A percentile compares a stretch with the other conserved stretches of the same genome.
phyloP scores from a whole-genome alignment of 2,888 invertebrate genomes.

The Drosophila neotestacea region DNA sequence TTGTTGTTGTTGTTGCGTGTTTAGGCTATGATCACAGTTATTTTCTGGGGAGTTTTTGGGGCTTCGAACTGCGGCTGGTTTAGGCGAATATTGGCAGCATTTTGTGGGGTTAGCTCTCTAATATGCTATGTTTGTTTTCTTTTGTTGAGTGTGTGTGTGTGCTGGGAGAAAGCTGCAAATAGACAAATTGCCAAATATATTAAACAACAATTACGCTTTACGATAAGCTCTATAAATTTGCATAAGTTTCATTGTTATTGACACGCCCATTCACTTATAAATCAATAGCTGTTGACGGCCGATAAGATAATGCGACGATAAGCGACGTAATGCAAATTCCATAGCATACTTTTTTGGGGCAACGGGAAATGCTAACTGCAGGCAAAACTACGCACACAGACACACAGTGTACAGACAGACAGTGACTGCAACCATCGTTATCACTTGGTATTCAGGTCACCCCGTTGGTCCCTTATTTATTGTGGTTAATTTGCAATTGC shows the following conservation, averaged over 20 bases:
- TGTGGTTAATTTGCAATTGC: constrained; percentile 72
- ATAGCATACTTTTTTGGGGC: constrained; percentile 62
- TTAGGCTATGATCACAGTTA: constrained; percentile 77
- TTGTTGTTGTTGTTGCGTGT: constrained; percentile 41
- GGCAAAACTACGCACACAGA: constrained; percentile 34
- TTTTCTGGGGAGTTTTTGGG: constrained; percentile 56
- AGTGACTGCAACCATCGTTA: constrained; percentile 20
- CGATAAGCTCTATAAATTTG: constrained; percentile 35
- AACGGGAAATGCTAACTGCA: constrained; percentile 4
- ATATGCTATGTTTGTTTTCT: constrained; percentile 27
- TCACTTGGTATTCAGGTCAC: constrained; percentile 41
- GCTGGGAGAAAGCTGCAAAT: constrained; percentile 43
- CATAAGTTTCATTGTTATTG: constrained; percentile 7
- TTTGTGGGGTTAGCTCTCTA: constrained; percentile 50
- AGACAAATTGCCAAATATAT: constrained; percentile 44
- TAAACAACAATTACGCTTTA: constrained; percentile 23
- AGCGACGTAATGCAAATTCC: constrained; percentile 12
- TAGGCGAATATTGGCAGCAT: constrained; percentile 73
- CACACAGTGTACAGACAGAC: constrained; percentile 9
- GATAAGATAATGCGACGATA: constrained; percentile 62
- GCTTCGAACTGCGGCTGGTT: constrained; percentile 50
- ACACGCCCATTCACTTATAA: constrained; percentile 37
- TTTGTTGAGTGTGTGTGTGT: not conserved
- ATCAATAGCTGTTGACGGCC: constrained; percentile 56
- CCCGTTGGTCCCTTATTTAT: constrained; percentile 54